These are phyloP conservation scores for Episyrphus balteatus DNA, from an alignment of 1,140 invertebrate species.

Conservation along the genomic window DNA sequence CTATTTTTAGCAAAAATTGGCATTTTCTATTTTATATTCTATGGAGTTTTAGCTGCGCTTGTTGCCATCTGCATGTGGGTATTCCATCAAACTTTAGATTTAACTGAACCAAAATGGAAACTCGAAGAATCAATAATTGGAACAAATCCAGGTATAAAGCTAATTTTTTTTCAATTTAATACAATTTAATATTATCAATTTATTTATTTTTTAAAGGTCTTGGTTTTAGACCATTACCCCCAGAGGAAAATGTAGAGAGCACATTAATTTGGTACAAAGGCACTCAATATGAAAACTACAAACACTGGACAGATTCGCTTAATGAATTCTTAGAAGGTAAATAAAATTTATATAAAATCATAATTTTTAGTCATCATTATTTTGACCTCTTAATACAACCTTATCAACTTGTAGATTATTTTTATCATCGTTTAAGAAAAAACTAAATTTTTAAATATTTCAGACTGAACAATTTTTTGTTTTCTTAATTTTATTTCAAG, in stretches of 20 bases:
- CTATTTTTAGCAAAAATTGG: conserved; percentile 69
- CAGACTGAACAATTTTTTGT: too few species aligned
- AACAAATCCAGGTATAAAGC: conserved; percentile 67
- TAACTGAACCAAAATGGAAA: conserved; percentile 73
- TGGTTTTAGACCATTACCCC: conserved; percentile 82
- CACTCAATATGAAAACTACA: conserved; percentile 57
- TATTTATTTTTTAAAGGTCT: conserved; percentile 49
- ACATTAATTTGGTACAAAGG: conserved; percentile 88
- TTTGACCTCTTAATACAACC: too few species aligned
- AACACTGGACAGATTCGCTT: conserved; percentile 64
- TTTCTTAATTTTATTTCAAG: conserved; percentile 33
- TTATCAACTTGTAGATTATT: neutral
- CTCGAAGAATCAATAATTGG: conserved; percentile 74
- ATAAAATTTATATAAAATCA: conserved; percentile 5
- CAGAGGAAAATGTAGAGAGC: conserved; percentile 71
- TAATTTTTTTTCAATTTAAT: neutral
- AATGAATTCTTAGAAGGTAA: conserved; percentile 63
- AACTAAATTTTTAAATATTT: too few species aligned
- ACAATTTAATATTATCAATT: neutral
- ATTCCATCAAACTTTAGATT: conserved; percentile 83
- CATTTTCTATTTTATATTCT: conserved; percentile 86
- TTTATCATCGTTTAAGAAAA: too few species aligned
- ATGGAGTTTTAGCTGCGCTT: conserved; percentile 71
- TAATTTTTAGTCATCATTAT: too few species aligned
- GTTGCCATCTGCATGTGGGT: conserved; percentile 84